These are phyloP conservation scores for Mizuhopecten yessoensis DNA, from an alignment of 1,140 invertebrate species.

Conservation along the genomic window DNA sequence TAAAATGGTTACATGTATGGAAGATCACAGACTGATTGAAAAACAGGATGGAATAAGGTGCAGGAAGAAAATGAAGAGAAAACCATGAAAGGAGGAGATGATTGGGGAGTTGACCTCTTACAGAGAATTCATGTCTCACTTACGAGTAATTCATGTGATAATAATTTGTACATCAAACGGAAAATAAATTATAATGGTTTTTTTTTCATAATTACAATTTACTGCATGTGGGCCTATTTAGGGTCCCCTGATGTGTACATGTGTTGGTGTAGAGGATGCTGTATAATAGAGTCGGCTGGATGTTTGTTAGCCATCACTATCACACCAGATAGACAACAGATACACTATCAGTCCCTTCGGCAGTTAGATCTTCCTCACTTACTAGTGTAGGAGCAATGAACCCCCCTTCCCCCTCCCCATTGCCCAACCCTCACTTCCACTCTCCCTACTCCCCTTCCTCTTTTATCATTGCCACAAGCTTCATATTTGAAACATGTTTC, in stretches of 20 bases:
- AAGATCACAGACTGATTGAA: too few species aligned
- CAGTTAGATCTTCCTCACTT: neutral
- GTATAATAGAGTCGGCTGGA: too few species aligned
- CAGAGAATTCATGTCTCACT: neutral
- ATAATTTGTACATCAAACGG: neutral
- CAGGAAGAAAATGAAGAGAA: neutral
- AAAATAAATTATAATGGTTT: neutral
- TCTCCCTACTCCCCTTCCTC: too few species aligned
- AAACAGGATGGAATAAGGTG: neutral
- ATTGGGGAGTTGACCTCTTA: neutral
- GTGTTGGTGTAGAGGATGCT: too few species aligned
- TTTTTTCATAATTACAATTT: conserved; percentile 16
- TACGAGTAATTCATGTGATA: neutral
- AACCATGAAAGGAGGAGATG: neutral
- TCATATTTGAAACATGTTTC: too few species aligned
- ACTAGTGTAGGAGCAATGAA: too few species aligned
- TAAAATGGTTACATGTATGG: too few species aligned
- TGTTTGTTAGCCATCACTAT: too few species aligned
- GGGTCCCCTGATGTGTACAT: too few species aligned
- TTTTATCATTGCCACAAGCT: neutral
- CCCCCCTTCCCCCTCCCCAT: too few species aligned
- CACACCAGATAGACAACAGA: neutral
- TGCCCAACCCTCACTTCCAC: too few species aligned
- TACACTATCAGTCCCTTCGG: neutral
- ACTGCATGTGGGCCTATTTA: neutral